Evolutionary conservation across 2,888 invertebrate genomes (phyloP), one percentile per base, ranked within the genome.

Genomic region (Drosophila macrospina): DNA sequence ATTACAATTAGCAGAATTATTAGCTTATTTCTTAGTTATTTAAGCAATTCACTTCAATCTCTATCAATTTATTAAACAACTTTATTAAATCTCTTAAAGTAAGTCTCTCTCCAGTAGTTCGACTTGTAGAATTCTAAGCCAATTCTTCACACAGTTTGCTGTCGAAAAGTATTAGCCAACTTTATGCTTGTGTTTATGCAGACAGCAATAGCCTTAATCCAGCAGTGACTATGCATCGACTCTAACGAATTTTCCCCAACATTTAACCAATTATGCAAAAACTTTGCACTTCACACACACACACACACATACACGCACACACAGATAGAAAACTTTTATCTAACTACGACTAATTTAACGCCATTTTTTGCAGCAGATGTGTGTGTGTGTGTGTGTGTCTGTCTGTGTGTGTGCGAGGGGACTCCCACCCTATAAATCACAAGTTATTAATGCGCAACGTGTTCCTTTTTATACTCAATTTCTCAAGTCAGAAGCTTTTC

Each of bases 361-460:
- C 68, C 60, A 71, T 62, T 74, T 68, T 71, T 50, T 69, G 83
- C 59, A 39, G 64, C 67, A 66, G 37, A 36, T 59, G 59, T 24
- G 16, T 37, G 34, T 32, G 28, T n/a, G 30, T n/a, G n/a, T n/a
- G n/a, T n/a, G n/a, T n/a, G n/a, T n/a, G n/a, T n/a, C n/a, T n/a
- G n/a, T n/a, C n/a, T n/a, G n/a, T n/a, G n/a, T n/a, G n/a, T n/a
- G n/a, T n/a, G n/a, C n/a, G 13, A 13, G 60, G 62, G 61, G 36
- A 28, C 16, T 28, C 11, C 3, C 3, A 1, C 7, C 26, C 13
- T 34, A 85, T 80, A 82, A 82, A 88, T 86, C 86, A 73, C 70
- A 80, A 86, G 77, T 82, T 82, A 88, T 88, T 82, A 82, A 86
- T 83, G 78, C 69, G 64, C 74, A 80, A 83, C 88, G 69, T 82